These are phyloP conservation scores for Hylia prasina DNA, from an alignment of 2,113 vertebrate species.

Conservation along the genomic window DNA sequence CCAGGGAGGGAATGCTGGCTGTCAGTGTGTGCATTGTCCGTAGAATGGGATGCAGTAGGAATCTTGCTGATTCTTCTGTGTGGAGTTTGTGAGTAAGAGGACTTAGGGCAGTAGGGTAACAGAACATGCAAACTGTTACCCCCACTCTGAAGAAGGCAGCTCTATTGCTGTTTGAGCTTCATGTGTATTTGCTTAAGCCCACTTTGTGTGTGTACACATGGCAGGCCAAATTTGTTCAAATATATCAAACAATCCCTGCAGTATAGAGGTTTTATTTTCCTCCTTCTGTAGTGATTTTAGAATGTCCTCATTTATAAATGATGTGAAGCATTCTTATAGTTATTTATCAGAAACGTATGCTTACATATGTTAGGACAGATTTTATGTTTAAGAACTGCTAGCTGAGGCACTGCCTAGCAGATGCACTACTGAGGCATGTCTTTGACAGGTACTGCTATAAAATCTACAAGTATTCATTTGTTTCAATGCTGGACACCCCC, in stretches of 20 bases:
- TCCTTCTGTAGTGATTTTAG: not conserved
- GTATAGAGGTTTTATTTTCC: not conserved
- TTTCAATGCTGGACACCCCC: not conserved
- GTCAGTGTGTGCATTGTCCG: accelerated
- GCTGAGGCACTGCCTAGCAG: not conserved
- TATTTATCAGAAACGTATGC: not conserved
- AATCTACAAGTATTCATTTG: not conserved
- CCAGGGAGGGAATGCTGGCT: not conserved
- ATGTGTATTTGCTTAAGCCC: not conserved
- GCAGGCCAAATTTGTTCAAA: not conserved
- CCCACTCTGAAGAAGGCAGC: not conserved
- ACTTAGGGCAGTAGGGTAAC: not conserved
- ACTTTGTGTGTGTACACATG: not conserved
- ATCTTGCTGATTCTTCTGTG: not conserved
- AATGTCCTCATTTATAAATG: not conserved
- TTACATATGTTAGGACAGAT: not conserved
- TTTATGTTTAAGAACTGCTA: not conserved
- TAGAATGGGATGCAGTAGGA: not conserved
- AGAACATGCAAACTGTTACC: not conserved
- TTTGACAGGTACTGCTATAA: not conserved
- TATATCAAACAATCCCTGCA: not conserved
- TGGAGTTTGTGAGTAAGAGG: not conserved
- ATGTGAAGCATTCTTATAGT: not conserved
- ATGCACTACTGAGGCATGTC: not conserved
- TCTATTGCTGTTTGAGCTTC: not conserved